Conservation (phyloP, 2,888 invertebrate species). For the Brenthis hecate region DNA sequence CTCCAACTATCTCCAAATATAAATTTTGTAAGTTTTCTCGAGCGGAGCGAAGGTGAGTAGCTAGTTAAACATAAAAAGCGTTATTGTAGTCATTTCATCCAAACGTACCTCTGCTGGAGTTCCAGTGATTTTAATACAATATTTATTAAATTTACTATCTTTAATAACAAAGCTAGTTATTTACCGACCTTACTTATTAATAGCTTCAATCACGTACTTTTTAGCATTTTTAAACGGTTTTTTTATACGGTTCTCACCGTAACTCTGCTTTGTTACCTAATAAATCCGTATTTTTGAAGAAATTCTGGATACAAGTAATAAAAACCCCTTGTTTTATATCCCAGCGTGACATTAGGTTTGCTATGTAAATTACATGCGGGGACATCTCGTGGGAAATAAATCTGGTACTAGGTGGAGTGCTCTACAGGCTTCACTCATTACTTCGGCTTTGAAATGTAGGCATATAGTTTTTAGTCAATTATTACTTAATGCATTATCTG, state of each 20-base stretch:
- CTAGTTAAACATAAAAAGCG: too few relatives aligned
- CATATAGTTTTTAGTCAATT: too few relatives aligned
- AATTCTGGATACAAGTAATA: constrained; percentile 44
- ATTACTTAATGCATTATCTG: too few relatives aligned
- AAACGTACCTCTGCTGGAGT: too few relatives aligned
- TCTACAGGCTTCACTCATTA: constrained; percentile 5
- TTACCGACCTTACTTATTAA: too few relatives aligned
- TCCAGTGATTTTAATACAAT: too few relatives aligned
- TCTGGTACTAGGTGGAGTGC: constrained; percentile 44
- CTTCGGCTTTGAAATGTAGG: neutral
- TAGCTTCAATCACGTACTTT: neutral
- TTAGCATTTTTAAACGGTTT: constrained; percentile 4
- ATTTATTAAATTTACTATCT: too few relatives aligned
- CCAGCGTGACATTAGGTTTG: constrained; percentile 64
- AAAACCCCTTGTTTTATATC: constrained; percentile 60
- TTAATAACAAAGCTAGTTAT: too few relatives aligned
- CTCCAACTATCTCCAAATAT: too few relatives aligned
- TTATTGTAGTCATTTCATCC: too few relatives aligned
- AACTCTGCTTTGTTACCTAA: constrained; percentile 5
- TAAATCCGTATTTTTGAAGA: constrained; percentile 33
- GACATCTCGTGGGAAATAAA: constrained; percentile 64
- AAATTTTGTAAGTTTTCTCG: too few relatives aligned
- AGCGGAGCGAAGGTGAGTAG: too few relatives aligned
- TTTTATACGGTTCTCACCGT: neutral
- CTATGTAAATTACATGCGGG: constrained; percentile 64